Evolutionary conservation across 2,888 invertebrate genomes (phyloP), one percentile per base, ranked within the genome.

Genomic region (Orchesellides sinensis): DNA sequence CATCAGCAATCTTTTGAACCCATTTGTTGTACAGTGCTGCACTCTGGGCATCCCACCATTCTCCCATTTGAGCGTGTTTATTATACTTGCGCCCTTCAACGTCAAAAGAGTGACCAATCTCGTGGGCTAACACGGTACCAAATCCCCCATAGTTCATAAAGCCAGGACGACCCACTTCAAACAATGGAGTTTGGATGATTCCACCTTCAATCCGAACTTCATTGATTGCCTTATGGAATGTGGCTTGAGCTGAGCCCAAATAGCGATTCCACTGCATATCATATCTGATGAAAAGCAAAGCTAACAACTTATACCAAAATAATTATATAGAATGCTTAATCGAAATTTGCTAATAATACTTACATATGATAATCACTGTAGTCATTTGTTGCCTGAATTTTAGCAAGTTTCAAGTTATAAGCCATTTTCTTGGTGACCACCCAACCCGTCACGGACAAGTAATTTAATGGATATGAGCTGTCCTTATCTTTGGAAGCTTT

Each of bases 81-180:
- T 72, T 59, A 17, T 25, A 59, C 21, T 6, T 59, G 2, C 56
- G 40, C 2, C 70, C 70, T 72, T n/a, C n/a, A n/a, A n/a, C n/a
- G 17, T 73, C 73, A 17, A 73, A 73, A 19, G 17, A 17, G 25
- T 73, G 73, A 10, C 73, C 73, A 8, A 73, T 59, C 49, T 73
- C 73, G 14, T 73, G 73, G 0, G 47, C 73, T 0, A 73, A 10
- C 0, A 61, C 25, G 14, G 23, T 47, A 0, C 73, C 73, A 25
- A 73, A 23, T 0, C 61, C 73, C 5, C 47, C 73, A 32, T 23
- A 73, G 32, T 73, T 73, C 73, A 70, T 70, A 19, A 56, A 70
- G 56, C 72, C 72, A 2, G 72, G 72, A 10, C 29, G 12, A 8
- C 45, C 19, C 10, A 27, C 17, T 1, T 17, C 45, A 29, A 72